These are phyloP conservation scores for Orussus abietinus DNA, from an alignment of 1,140 invertebrate species.

Conservation along the genomic window DNA sequence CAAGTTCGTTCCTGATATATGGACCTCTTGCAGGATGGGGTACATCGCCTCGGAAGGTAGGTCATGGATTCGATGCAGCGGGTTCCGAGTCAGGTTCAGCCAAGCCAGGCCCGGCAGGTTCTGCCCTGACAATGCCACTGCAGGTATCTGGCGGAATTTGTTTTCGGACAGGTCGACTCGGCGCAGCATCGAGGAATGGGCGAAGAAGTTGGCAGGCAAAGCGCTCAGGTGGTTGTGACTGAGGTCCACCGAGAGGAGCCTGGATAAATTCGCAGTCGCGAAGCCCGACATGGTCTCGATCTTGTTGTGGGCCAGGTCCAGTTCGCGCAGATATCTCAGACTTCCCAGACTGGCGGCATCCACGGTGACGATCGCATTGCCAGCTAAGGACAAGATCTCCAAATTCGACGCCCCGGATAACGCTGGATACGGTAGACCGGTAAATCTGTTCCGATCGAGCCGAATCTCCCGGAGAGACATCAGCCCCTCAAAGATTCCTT, in stretches of 20 bases:
- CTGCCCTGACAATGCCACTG: constrained; percentile 69
- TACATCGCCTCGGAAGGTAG: constrained; percentile 61
- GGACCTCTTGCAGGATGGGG: constrained; percentile 73
- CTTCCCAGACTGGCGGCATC: constrained; percentile 74
- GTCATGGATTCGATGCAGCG: constrained; percentile 68
- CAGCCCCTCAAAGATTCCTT: constrained; percentile 65
- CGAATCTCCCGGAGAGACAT: constrained; percentile 72
- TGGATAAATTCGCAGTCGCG: constrained; percentile 68
- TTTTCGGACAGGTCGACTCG: constrained; percentile 78
- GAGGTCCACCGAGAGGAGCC: constrained; percentile 68
- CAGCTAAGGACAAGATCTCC: constrained; percentile 67
- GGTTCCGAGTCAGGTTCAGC: constrained; percentile 80
- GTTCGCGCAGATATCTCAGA: constrained; percentile 66
- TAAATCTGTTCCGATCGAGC: constrained; percentile 68
- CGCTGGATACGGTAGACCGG: constrained; percentile 72
- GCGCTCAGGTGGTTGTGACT: constrained; percentile 70
- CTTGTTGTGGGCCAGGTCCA: constrained; percentile 72
- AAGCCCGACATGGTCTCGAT: constrained; percentile 76
- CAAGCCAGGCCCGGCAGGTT: constrained; percentile 68
- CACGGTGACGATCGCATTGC: constrained; percentile 67
- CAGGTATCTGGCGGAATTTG: constrained; percentile 76
- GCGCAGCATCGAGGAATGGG: constrained; percentile 65
- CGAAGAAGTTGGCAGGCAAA: constrained; percentile 79
- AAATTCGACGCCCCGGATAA: constrained; percentile 69
- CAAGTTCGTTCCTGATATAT: constrained; percentile 78